Base-by-base conservation (phyloP, 2,797 vertebrate species). In the Typhlichthys eigenmanni region DNA sequence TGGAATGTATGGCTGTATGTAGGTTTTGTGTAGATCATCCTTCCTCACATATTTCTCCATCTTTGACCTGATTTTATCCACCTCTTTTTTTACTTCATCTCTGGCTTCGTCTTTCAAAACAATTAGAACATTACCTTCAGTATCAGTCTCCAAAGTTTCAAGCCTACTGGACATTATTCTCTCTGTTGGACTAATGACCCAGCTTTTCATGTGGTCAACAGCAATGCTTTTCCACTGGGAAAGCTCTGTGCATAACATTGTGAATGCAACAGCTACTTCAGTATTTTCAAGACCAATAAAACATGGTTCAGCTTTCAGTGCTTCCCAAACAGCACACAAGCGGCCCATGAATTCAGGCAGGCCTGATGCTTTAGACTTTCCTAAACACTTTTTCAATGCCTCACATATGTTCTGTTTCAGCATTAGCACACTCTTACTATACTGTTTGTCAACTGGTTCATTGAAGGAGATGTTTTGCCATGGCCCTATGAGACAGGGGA, bases 361-460 rank as follows among this genome's bases (percentile, higher is more conserved):
- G 62, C 83, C 71, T 45, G 73, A 85, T 54, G 85, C 65, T 56
- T 75, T 56, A 14, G 85, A 85, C 61, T 86, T 72, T 8, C 13
- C 29, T 59, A 82, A 66, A 69, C 85, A 77, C 2, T 84, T 88
- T 61, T 86, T 85, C 66, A 95, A 75, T 14, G 89, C 82, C 13
- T 70, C 78, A 29, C 95, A 80, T 14, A 96, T 61, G 13, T 79
- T 89, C 62, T 85, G 75, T 75, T 95, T 95, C 12, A 94, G 56
- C 2, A 87, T 84, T 12, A 92, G 86, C 52, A 94, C 73, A 66
- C 71, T 60, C n/a, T 90, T 76, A 10, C 91, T 91, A 59, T 95
- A 94, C 4, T 89, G 83, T 24, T 54, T 19, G 67, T 88, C 85
- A 60, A 90, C 81, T n/a, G 90, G 68, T 17, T 91, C 87, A 87